A percentile compares a stretch with the other conserved stretches of the same genome.
Evolutionary conservation across 2,888 invertebrate genomes (phyloP).

Genomic region (Nomada ferruginata): DNA sequence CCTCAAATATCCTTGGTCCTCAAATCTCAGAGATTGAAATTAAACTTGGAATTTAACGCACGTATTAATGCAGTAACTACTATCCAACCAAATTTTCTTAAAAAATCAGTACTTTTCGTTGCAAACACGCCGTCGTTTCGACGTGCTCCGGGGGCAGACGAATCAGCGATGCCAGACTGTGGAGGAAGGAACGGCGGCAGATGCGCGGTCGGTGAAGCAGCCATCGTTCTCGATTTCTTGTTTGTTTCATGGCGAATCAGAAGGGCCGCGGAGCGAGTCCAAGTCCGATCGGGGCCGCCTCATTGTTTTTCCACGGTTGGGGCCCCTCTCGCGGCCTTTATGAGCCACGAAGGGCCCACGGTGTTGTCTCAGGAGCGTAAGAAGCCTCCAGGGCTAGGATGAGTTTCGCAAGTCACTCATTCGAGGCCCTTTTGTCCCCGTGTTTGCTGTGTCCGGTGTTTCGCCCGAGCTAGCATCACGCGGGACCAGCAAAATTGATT

Average conservation of each 20-base stretch:
- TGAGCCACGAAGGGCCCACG: slow-evolving; percentile 65
- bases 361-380: slow-evolving; percentile 67
- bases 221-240: slow-evolving; percentile 75
- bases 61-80: too few relatives aligned
- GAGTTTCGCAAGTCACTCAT: slow-evolving; percentile 79
- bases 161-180: neutral
- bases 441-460: slow-evolving; percentile 77
- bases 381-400: slow-evolving; percentile 59
- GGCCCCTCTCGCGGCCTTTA: slow-evolving; percentile 69
- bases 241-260: slow-evolving; percentile 78
- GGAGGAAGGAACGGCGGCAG: slow-evolving; percentile 26
- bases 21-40: too few relatives aligned
- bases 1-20: too few relatives aligned
- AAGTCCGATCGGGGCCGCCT: slow-evolving; percentile 72
- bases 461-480: slow-evolving; percentile 41
- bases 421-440: slow-evolving; percentile 51
- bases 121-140: neutral
- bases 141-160: neutral
- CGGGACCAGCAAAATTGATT: slow-evolving; percentile 82
- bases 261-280: slow-evolving; percentile 71
- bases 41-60: too few relatives aligned
- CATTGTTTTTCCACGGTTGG: slow-evolving; percentile 75
- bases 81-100: too few relatives aligned
- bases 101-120: too few relatives aligned
- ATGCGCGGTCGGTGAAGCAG: slow-evolving; percentile 59